These are phyloP conservation scores for Nymphalis urticae DNA, from an alignment of 2,888 invertebrate genomes.

Conservation along the genomic window DNA sequence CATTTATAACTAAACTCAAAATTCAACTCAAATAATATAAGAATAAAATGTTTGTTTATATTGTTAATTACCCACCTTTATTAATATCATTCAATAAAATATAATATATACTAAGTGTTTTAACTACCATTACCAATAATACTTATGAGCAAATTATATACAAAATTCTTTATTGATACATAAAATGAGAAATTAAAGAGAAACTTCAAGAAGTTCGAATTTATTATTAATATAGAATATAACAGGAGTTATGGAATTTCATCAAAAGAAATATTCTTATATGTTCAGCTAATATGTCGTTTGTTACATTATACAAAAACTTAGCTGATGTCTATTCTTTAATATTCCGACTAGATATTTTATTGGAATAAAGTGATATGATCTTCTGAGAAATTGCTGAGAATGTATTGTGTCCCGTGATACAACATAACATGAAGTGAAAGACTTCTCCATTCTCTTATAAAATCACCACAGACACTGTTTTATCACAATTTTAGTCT, in stretches of 20 bases:
- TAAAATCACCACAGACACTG: not conserved
- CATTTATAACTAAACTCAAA: not conserved
- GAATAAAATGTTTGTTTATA: not conserved
- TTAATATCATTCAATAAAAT: not conserved
- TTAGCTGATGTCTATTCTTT: no score
- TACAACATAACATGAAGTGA: not conserved
- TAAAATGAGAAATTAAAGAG: not conserved
- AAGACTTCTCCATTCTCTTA: not conserved
- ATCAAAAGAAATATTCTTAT: not conserved
- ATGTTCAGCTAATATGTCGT: not conserved
- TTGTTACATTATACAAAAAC: not conserved
- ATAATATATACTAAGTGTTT: not conserved
- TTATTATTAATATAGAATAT: not conserved
- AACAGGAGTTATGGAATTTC: not conserved
- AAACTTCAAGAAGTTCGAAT: not conserved
- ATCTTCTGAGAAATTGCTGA: not conserved
- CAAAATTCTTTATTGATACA: not conserved
- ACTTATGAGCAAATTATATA: no score
- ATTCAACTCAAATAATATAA: not conserved
- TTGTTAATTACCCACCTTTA: not conserved
- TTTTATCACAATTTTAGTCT: conserved; percentile 3
- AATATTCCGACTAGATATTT: no score
- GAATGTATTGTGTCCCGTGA: not conserved
- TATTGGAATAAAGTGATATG: not conserved
- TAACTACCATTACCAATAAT: no score